phyloP scores from a whole-genome alignment of 1,140 invertebrate species.

The Oscheius sp. region DNA sequence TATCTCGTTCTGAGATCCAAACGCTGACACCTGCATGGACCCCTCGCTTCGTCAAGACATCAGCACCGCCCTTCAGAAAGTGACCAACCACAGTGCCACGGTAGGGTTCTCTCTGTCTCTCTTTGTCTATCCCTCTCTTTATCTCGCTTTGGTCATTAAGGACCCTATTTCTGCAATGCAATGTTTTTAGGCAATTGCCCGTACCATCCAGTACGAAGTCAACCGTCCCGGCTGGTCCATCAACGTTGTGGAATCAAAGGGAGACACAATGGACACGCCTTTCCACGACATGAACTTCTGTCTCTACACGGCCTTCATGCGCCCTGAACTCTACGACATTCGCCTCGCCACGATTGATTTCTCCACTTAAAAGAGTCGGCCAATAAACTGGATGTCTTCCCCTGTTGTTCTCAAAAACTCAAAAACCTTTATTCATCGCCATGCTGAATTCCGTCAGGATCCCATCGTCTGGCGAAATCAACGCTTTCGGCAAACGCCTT shows the following conservation, averaged over 20 bases:
- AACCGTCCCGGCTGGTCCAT: background rate
- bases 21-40: constrained; percentile 26
- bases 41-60: constrained; percentile 18
- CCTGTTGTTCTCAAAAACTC: too few relatives aligned
- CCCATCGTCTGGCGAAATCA: too few relatives aligned
- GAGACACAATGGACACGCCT: background rate
- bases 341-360: constrained; percentile 24
- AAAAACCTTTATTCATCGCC: too few relatives aligned
- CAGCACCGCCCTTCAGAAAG: constrained; percentile 15
- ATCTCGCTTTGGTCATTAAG: too few relatives aligned
- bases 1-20: too few relatives aligned
- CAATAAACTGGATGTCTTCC: too few relatives aligned
- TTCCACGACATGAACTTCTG: constrained; percentile 35
- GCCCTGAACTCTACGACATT: constrained; percentile 17
- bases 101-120: too few relatives aligned
- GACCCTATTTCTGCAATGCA: too few relatives aligned
- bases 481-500: too few relatives aligned
- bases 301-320: constrained; percentile 7
- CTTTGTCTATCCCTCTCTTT: too few relatives aligned
- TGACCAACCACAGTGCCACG: constrained; percentile 14
- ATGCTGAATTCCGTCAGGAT: too few relatives aligned
- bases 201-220: background rate
- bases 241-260: constrained; percentile 9
- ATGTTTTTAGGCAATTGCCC: constrained; percentile 5
- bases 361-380: too few relatives aligned